Conservation (phyloP, 2,797 vertebrate genomes). For the Sus cebifrons region DNA sequence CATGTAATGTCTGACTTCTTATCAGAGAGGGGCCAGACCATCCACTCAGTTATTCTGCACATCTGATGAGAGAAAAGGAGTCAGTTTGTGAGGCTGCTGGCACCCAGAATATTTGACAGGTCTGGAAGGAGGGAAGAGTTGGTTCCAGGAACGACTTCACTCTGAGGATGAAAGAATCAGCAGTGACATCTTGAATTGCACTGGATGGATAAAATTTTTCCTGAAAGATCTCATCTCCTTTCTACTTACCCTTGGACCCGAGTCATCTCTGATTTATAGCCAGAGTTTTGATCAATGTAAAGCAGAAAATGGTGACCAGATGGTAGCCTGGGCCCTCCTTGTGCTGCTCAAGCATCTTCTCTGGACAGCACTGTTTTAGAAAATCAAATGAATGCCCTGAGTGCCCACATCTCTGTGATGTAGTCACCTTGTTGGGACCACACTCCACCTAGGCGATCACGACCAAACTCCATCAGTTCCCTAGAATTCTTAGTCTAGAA, state of each 20-base stretch:
- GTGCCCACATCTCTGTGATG: not conserved
- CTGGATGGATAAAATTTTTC: not conserved
- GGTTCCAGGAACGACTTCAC: conserved; percentile 21
- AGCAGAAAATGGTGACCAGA: conserved; percentile 5
- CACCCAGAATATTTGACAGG: conserved; percentile 21
- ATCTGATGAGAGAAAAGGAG: conserved; percentile 62
- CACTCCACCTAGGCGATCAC: not conserved
- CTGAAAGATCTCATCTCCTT: not conserved
- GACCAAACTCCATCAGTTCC: not conserved
- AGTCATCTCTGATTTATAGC: not conserved
- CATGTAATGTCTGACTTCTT: conserved; percentile 65
- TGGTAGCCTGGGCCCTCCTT: not conserved
- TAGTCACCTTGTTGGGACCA: not conserved
- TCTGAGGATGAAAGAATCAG: not conserved
- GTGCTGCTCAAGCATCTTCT: not conserved
- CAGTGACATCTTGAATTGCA: not conserved
- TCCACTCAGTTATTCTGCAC: conserved; percentile 78
- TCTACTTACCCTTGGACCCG: not conserved
- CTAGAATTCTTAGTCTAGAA: conserved; percentile 14
- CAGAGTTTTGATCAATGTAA: not conserved
- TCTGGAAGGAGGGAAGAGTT: conserved; percentile 16
- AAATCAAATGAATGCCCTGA: not conserved
- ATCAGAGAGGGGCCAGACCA: conserved; percentile 72
- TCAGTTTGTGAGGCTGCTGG: not conserved
- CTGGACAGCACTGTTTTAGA: not conserved